A percentile compares a stretch with the other conserved stretches of the same genome.
These are phyloP conservation scores for Elegia similella DNA, from an alignment of 2,888 invertebrate genomes.

Conservation along the genomic window DNA sequence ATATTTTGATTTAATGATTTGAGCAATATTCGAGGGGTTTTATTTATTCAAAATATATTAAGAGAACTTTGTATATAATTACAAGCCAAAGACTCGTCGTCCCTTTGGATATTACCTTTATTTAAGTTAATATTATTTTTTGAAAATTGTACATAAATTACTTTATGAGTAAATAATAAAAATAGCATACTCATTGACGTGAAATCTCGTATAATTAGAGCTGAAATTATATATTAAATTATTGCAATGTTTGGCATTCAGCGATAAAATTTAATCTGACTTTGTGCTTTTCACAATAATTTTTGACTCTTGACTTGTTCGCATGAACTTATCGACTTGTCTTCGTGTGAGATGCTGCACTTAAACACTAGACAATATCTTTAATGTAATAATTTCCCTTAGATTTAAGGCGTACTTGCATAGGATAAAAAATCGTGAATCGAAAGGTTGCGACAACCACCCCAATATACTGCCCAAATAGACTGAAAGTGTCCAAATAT, in stretches of 20 bases:
- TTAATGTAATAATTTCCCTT: constrained; percentile 33
- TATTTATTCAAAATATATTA: constrained; percentile 49
- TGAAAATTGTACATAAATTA: constrained; percentile 50
- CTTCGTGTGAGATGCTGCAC: constrained; percentile 21
- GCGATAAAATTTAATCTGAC: constrained; percentile 31
- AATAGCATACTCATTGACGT: constrained; percentile 49
- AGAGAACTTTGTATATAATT: constrained; percentile 66
- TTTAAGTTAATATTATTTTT: constrained; percentile 36
- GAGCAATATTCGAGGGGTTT: constrained; percentile 62
- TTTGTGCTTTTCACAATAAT: constrained; percentile 30
- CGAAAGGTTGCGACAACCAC: constrained; percentile 39
- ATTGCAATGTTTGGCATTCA: constrained; percentile 60
- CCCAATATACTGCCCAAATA: constrained; percentile 68
- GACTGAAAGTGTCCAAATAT: constrained; percentile 80
- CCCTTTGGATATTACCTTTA: constrained; percentile 59
- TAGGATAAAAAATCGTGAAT: constrained; percentile 38
- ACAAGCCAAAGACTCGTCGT: constrained; percentile 71
- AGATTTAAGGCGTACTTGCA: constrained; percentile 39
- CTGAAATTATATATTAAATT: constrained; percentile 43
- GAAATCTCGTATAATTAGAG: constrained; percentile 53
- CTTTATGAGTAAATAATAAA: constrained; percentile 31
- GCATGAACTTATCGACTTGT: constrained; percentile 18
- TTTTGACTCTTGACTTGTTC: constrained; percentile 24
- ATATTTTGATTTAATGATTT: constrained; percentile 58
- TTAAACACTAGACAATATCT: constrained; percentile 34